A percentile compares a stretch with the other conserved stretches of the same genome.
phyloP scores from a whole-genome alignment of 2,797 vertebrate genomes.

The Arrhamphus sclerolepis region DNA sequence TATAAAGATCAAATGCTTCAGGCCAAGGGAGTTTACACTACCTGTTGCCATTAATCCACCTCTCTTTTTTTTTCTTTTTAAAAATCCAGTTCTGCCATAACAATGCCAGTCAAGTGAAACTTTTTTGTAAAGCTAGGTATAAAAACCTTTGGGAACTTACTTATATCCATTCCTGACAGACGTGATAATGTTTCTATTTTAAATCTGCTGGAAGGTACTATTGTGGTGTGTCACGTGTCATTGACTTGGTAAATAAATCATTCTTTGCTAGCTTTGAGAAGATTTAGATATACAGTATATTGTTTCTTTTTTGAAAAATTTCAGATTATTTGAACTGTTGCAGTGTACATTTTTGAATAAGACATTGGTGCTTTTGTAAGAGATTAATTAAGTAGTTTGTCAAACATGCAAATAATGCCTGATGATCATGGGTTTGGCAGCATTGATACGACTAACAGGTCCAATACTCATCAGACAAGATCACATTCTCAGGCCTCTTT shows the following conservation, averaged over 20 bases:
- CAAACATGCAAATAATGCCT: constrained; percentile 47
- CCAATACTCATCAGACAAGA: constrained; percentile 67
- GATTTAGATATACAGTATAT: background rate
- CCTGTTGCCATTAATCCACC: constrained; percentile 73
- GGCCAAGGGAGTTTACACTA: constrained; percentile 86
- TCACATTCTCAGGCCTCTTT: constrained; percentile 68
- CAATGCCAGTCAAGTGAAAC: constrained; percentile 62
- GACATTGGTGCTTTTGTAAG: constrained; percentile 27
- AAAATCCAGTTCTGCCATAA: constrained; percentile 56
- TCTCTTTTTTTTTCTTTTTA: constrained; percentile 67
- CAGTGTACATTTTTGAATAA: no score
- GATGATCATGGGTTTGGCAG: constrained; percentile 62
- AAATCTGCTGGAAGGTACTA: constrained; percentile 16
- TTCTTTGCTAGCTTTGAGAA: constrained; percentile 7
- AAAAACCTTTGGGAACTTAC: constrained; percentile 40
- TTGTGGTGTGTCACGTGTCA: constrained; percentile 20
- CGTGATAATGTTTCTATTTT: constrained; percentile 22
- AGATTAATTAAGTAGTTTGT: constrained; percentile 12
- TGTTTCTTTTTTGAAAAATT: background rate
- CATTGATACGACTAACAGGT: constrained; percentile 59
- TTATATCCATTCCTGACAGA: constrained; percentile 37
- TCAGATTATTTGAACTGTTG: no score
- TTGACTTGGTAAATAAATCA: constrained; percentile 28
- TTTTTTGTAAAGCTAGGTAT: constrained; percentile 44
- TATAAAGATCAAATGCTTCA: constrained; percentile 69